A percentile compares a stretch with the other conserved stretches of the same genome.
Evolutionary conservation across 2,888 invertebrate species (phyloP).

Genomic region (Caenorhabditis uteleia): DNA sequence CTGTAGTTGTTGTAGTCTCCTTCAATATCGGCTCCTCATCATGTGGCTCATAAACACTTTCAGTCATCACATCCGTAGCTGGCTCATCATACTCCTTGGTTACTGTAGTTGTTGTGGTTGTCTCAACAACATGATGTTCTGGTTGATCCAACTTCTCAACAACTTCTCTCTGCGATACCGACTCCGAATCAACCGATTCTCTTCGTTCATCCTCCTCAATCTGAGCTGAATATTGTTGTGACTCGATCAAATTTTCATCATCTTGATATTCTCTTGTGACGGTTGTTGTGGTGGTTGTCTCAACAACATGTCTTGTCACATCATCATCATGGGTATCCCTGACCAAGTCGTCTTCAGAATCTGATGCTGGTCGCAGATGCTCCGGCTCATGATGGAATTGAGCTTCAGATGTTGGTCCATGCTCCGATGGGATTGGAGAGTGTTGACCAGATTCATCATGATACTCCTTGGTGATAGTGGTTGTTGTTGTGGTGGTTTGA

Average conservation of each 20-base stretch:
- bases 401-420: not conserved
- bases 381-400: no score
- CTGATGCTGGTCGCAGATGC: no score
- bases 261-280: not conserved
- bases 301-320: not conserved
- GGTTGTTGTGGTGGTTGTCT: conserved; percentile 1
- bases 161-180: no score
- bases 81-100: not conserved
- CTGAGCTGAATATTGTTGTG: not conserved
- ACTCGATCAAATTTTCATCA: not conserved
- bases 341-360: no score
- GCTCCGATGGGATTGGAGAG: not conserved
- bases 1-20: not conserved
- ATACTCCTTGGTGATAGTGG: no score
- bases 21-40: not conserved
- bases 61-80: not conserved
- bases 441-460: not conserved
- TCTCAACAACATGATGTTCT: conserved; percentile 1
- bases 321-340: not conserved
- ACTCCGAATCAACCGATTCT: not conserved
- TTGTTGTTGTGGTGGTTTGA: conserved; percentile 5
- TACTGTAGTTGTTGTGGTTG: conserved; percentile 7
- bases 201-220: not conserved
- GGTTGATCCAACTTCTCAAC: conserved; percentile 8
- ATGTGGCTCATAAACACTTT: not conserved